These are phyloP conservation scores for Grallaria varia DNA, from an alignment of 2,113 vertebrate species.

Conservation along the genomic window DNA sequence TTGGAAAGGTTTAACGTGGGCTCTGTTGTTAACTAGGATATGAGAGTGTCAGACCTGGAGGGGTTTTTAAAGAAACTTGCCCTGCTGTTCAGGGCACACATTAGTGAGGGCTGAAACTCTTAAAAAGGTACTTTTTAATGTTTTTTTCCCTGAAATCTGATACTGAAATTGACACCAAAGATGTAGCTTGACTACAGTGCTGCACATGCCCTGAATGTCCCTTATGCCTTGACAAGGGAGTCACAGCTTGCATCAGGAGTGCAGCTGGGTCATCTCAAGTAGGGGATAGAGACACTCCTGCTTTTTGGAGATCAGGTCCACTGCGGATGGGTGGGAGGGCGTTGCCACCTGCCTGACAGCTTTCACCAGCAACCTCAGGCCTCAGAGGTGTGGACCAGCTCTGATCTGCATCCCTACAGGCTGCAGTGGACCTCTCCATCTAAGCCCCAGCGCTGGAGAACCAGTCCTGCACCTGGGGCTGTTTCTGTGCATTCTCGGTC, in stretches of 20 bases:
- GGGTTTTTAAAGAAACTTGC: background rate
- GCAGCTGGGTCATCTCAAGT: background rate
- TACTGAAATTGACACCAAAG: background rate
- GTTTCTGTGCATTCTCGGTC: background rate
- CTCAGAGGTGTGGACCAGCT: background rate
- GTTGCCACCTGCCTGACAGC: background rate
- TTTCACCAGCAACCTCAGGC: background rate
- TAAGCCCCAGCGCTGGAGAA: accelerated
- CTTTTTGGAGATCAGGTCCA: background rate
- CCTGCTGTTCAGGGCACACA: background rate
- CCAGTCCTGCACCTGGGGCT: background rate
- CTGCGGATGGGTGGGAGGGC: accelerated
- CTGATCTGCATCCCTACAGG: background rate
- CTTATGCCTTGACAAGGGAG: background rate
- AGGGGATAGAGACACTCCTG: accelerated
- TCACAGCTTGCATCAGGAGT: background rate
- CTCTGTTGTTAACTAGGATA: background rate
- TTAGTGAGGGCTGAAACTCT: background rate
- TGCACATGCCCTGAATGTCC: background rate
- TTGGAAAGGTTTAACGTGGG: background rate
- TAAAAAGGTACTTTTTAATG: background rate
- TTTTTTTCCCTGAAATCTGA: background rate
- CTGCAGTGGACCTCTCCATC: background rate
- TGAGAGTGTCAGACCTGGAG: background rate
- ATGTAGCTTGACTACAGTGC: background rate